phyloP scores from a whole-genome alignment of 1,140 invertebrate species.

The Caerostris extrusa region DNA sequence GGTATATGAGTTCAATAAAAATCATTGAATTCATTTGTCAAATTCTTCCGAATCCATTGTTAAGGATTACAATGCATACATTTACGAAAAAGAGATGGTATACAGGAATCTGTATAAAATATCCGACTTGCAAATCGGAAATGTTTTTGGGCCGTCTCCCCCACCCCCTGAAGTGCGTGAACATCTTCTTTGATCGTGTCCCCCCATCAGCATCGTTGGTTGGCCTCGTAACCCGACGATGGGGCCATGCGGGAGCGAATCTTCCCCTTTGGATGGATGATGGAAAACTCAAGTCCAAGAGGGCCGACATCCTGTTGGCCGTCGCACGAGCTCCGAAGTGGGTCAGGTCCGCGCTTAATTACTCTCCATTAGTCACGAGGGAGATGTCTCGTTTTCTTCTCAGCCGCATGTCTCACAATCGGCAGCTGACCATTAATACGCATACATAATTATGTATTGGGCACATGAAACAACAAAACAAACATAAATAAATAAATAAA shows the following conservation, averaged over 20 bases:
- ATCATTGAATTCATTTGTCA: too few relatives aligned
- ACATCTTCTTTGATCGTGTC: neutral
- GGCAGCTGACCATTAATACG: too few relatives aligned
- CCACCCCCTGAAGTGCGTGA: neutral
- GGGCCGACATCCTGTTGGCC: neutral
- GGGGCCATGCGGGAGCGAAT: neutral
- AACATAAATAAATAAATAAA: too few relatives aligned
- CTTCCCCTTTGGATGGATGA: neutral
- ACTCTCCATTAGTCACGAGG: neutral
- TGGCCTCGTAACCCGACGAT: slow-evolving; percentile 23
- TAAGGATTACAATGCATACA: too few relatives aligned
- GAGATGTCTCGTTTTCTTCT: neutral
- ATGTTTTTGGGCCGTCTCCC: neutral
- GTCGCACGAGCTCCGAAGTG: neutral
- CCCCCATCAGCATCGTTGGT: neutral
- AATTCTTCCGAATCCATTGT: too few relatives aligned
- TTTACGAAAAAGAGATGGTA: too few relatives aligned
- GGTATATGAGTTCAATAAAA: too few relatives aligned
- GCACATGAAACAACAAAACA: too few relatives aligned
- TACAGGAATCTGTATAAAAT: too few relatives aligned
- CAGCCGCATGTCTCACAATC: too few relatives aligned
- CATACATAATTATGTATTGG: too few relatives aligned
- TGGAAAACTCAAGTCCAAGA: slow-evolving; percentile 13
- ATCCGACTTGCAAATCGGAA: too few relatives aligned
- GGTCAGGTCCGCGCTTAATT: neutral